Evolutionary conservation across 2,888 invertebrate genomes (phyloP).

Genomic region (Noctua pronuba): DNA sequence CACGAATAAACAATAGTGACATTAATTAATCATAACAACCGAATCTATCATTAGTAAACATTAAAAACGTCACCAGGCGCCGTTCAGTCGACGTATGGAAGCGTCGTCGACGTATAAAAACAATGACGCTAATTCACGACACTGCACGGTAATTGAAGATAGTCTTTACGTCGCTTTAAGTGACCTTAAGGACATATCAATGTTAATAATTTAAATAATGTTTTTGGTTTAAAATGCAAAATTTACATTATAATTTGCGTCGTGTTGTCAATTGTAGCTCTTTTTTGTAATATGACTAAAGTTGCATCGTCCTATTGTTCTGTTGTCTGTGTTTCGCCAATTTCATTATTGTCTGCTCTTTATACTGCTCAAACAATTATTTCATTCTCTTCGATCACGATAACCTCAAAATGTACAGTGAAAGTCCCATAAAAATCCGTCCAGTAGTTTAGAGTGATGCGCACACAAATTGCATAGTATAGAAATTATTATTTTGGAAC

Average conservation of each 20-base stretch:
- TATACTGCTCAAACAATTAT: constrained; percentile 50
- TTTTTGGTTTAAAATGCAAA: constrained; percentile 24
- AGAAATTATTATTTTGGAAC: constrained; percentile 20
- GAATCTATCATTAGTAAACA: constrained; percentile 61
- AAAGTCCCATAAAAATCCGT: constrained; percentile 61
- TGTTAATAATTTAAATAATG: constrained; percentile 45
- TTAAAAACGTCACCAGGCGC: constrained; percentile 57
- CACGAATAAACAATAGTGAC: constrained; percentile 57
- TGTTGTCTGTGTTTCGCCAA: neutral
- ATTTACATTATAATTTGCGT: constrained; percentile 12
- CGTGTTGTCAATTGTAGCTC: neutral
- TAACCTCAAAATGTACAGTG: constrained; percentile 54
- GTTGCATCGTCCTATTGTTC: constrained; percentile 1
- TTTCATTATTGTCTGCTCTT: constrained; percentile 33
- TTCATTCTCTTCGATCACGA: constrained; percentile 57
- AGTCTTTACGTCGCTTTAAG: constrained; percentile 42
- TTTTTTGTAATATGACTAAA: neutral
- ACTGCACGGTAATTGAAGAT: constrained; percentile 59
- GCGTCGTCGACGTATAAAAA: constrained; percentile 48
- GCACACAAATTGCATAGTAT: constrained; percentile 37
- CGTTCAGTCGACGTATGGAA: constrained; percentile 45
- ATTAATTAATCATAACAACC: constrained; percentile 60
- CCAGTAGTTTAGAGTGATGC: constrained; percentile 46
- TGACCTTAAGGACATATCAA: constrained; percentile 59
- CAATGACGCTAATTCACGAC: constrained; percentile 70